Conservation (phyloP, 1,140 invertebrate genomes). For the Acromyrmex echinatior region DNA sequence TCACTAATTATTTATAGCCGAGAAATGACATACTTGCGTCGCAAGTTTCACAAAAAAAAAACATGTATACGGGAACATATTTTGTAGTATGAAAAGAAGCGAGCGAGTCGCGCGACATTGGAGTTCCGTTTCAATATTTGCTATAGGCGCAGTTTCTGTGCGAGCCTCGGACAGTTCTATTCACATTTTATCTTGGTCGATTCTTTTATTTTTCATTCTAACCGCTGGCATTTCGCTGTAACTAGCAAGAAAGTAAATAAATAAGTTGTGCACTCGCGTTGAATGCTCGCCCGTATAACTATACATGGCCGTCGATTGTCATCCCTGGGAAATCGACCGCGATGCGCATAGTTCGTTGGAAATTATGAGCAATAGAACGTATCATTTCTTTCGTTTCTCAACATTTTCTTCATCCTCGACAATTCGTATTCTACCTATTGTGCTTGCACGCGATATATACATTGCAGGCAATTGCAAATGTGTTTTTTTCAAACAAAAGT, state of each 20-base stretch:
- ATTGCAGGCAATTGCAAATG: constrained; percentile 25
- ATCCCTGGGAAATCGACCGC: constrained; percentile 9
- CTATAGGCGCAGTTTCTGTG: not conserved
- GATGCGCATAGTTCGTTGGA: not conserved
- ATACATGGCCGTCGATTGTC: constrained; percentile 23
- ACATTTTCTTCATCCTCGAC: not conserved
- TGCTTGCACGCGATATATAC: not conserved
- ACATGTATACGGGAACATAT: not conserved
- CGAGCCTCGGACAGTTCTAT: constrained; percentile 9
- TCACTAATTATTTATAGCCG: constrained; percentile 48
- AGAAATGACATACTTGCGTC: not conserved
- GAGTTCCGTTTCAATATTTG: constrained; percentile 16
- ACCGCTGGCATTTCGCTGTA: constrained; percentile 31
- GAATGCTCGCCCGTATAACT: constrained; percentile 21
- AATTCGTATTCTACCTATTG: constrained; percentile 23
- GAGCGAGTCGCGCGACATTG: not conserved
- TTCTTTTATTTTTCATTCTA: constrained; percentile 57
- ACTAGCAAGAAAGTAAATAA: constrained; percentile 53
- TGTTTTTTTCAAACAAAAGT: constrained; percentile 3
- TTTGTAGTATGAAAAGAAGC: not conserved
- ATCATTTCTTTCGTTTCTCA: constrained; percentile 48
- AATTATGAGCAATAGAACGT: constrained; percentile 42
- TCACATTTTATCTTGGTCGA: constrained; percentile 44
- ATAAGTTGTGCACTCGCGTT: constrained; percentile 36
- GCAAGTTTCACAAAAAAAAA: not conserved